Conservation (phyloP, 2,797 vertebrate genomes). For the Micrastur ruficollis region DNA sequence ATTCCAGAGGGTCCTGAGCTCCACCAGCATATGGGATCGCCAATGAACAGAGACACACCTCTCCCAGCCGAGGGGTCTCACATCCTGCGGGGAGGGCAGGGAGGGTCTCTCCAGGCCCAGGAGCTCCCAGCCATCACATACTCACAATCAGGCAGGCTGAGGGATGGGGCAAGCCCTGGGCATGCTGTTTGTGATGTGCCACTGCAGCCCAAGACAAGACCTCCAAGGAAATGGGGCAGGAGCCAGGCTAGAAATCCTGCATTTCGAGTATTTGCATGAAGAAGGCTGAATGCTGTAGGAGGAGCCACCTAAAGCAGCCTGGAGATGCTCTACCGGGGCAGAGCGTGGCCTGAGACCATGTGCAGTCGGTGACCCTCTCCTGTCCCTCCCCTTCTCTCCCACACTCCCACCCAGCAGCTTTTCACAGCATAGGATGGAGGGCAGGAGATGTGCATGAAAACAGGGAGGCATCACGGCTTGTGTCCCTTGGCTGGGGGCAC, state of each 20-base stretch:
- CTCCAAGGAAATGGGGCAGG: not conserved
- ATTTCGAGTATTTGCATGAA: too few species aligned
- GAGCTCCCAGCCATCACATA: not conserved
- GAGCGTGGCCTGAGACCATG: rapidly evolving
- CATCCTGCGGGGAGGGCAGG: not conserved
- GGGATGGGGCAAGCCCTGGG: rapidly evolving
- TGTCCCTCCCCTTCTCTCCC: not conserved
- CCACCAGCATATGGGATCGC: not conserved
- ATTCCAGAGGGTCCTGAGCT: not conserved
- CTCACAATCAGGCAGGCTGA: too few species aligned
- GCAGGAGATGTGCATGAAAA: too few species aligned
- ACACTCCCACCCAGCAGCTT: not conserved
- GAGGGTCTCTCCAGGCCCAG: not conserved
- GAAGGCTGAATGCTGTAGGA: not conserved
- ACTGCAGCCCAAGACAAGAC: not conserved
- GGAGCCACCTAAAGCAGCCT: not conserved
- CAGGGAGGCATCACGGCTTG: not conserved
- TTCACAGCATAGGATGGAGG: not conserved
- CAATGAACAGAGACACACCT: too few species aligned
- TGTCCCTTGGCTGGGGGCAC: not conserved
- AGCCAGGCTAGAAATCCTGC: not conserved
- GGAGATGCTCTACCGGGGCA: not conserved
- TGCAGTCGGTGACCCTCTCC: not conserved
- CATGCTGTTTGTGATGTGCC: not conserved
- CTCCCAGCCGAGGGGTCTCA: not conserved